Evolutionary conservation across 2,888 invertebrate genomes (phyloP).

Genomic region (Galerucella calmariensis): DNA sequence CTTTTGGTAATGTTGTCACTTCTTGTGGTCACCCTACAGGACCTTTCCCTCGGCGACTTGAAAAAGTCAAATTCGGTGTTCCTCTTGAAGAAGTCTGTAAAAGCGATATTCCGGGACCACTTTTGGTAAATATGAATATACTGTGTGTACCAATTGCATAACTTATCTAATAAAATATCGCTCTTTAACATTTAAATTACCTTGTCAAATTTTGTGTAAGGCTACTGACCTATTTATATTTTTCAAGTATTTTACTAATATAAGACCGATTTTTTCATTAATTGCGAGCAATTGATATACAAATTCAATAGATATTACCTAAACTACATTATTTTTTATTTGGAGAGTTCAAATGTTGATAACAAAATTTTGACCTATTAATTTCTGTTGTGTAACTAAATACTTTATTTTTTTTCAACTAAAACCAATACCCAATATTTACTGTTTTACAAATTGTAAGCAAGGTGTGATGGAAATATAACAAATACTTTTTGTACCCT

Average conservation of each 20-base stretch:
- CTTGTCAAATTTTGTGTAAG: conserved; percentile 8
- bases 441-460: background rate
- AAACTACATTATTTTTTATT: background rate
- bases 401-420: background rate
- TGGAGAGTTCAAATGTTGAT: background rate
- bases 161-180: conserved; percentile 1
- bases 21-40: conserved; percentile 89
- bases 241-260: conserved; percentile 13
- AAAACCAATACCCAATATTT: no score
- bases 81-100: conserved; percentile 93
- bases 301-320: background rate
- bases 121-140: conserved; percentile 75
- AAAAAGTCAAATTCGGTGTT: conserved; percentile 95
- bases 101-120: conserved; percentile 92
- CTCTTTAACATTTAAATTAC: conserved; percentile 22
- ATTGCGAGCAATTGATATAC: background rate
- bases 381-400: conserved; percentile 19
- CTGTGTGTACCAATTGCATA: background rate
- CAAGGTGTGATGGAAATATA: background rate
- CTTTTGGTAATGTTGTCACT: conserved; percentile 89
- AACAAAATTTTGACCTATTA: conserved; percentile 23
- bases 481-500: no score
- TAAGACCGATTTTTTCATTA: conserved; percentile 4
- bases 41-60: conserved; percentile 84
- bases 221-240: conserved; percentile 24